phyloP scores from a whole-genome alignment of 1,140 invertebrate species.

The Eubasilissa regina region DNA sequence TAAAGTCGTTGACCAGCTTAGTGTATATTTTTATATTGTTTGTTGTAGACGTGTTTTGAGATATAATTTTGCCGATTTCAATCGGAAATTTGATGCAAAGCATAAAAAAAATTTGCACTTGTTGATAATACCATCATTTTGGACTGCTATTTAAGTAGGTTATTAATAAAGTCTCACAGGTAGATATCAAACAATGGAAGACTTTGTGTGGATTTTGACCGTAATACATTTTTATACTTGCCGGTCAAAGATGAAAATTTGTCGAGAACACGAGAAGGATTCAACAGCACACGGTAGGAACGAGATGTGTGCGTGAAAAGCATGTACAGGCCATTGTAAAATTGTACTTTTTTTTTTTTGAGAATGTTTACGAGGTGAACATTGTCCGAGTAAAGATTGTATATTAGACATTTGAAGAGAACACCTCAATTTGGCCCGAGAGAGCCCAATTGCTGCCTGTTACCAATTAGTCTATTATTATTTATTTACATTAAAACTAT shows the following conservation, averaged over 20 bases:
- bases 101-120: conserved; percentile 27
- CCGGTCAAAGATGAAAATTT: conserved; percentile 23
- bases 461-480: conserved; percentile 43
- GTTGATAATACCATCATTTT: conserved; percentile 44
- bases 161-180: conserved; percentile 15
- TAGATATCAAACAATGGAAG: background rate
- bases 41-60: conserved; percentile 32
- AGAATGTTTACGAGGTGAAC: conserved; percentile 15
- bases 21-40: conserved; percentile 39
- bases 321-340: conserved; percentile 13
- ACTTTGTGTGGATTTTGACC: background rate
- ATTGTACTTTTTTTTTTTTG: conserved; percentile 18
- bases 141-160: conserved; percentile 41
- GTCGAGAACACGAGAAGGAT: background rate
- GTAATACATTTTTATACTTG: conserved; percentile 23
- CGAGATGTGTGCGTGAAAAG: conserved; percentile 24
- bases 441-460: conserved; percentile 33
- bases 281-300: conserved; percentile 28
- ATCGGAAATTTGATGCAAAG: conserved; percentile 32
- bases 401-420: conserved; percentile 40
- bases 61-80: conserved; percentile 25
- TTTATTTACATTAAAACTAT: conserved; percentile 45
- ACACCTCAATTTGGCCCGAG: conserved; percentile 23
- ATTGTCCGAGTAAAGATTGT: conserved; percentile 28
- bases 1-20: conserved; percentile 11